Base-by-base conservation (phyloP, 2,113 vertebrate genomes). In the Carassius auratus region DNA sequence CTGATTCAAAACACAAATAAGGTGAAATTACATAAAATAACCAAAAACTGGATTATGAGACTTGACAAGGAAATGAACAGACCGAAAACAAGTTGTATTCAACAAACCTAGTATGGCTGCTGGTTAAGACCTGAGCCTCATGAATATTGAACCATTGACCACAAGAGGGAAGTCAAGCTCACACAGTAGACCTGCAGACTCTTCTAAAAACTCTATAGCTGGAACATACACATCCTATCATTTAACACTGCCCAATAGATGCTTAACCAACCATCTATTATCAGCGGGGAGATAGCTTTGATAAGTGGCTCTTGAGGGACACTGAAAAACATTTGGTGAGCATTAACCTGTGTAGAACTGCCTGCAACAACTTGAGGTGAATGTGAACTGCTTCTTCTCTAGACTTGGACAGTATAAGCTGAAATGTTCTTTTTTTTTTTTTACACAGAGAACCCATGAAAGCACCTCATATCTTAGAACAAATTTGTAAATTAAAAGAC, bases 141-240 rank as follows among this genome's bases (percentile, higher is more conserved):
- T 50, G 21, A 50, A 48, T 3, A 5, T 57, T 55, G 2, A 76
- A 52, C 45, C 48, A 55, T 8, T 48, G 61, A 66, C 61, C 61
- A 81, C 78, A 48, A 81, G 78, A 81, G 78, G 78, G 78, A 81
- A 61, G 73, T 79, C 84, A 23, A 66, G 64, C 45, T 77, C 73
- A 71, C 33, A 73, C 33, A 8, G 33, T 45, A 30, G 4, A 75
- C 10, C 77, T 45, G 64, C 10, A 48, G 9, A 80, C 8, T 64
- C 33, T 23, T 9, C 33, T 3, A 8, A 61, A 55, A 42, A n/a
- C 33, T 36, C 55, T 78, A 61, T 42, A 23, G 76, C 61, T 61
- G 19, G 6, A 12, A 8, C 15, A 19, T 9, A 57, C 19, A 78
- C 76, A 8, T 61, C 10, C 59, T 48, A 26, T 26, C 7, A 42